Percentiles rank a stretch among this genome's conserved stretches.
These are phyloP conservation scores for Drosophila hydei DNA, from an alignment of 1,140 invertebrate genomes.

Conservation along the genomic window DNA sequence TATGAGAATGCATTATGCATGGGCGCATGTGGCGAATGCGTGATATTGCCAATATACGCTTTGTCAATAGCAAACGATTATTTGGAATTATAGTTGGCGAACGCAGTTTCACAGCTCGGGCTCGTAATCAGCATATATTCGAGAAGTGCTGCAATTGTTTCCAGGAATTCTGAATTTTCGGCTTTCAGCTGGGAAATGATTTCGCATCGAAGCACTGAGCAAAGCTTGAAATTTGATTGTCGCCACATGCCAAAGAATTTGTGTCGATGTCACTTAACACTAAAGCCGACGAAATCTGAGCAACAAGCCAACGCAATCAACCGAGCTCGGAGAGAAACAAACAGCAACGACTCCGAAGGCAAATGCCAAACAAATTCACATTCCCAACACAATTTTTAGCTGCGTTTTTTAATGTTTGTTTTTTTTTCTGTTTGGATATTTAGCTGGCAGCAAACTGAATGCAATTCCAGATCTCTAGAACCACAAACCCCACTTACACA, in stretches of 20 bases:
- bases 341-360: not conserved
- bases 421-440: not conserved
- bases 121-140: slow-evolving; percentile 13
- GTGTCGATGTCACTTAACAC: slow-evolving; percentile 26
- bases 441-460: slow-evolving; percentile 7
- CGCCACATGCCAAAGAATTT: slow-evolving; percentile 28
- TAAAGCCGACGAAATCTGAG: slow-evolving; percentile 26
- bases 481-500: too few relatives aligned
- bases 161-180: slow-evolving; percentile 8
- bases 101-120: slow-evolving; percentile 13
- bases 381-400: slow-evolving; percentile 13
- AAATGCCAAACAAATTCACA: slow-evolving; percentile 9
- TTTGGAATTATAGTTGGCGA: slow-evolving; percentile 6
- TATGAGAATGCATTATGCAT: slow-evolving; percentile 2
- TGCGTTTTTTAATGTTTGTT: not conserved
- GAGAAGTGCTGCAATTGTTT: slow-evolving; percentile 6
- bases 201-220: slow-evolving; percentile 23
- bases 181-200: slow-evolving; percentile 15
- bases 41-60: slow-evolving; percentile 12
- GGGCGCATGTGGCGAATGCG: slow-evolving; percentile 38
- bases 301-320: slow-evolving; percentile 12
- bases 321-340: slow-evolving; percentile 17
- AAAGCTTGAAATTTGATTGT: slow-evolving; percentile 45
- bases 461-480: too few relatives aligned
- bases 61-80: slow-evolving; percentile 12